Base-by-base conservation (phyloP, 2,888 invertebrate species). In the Chalcis sispes region DNA sequence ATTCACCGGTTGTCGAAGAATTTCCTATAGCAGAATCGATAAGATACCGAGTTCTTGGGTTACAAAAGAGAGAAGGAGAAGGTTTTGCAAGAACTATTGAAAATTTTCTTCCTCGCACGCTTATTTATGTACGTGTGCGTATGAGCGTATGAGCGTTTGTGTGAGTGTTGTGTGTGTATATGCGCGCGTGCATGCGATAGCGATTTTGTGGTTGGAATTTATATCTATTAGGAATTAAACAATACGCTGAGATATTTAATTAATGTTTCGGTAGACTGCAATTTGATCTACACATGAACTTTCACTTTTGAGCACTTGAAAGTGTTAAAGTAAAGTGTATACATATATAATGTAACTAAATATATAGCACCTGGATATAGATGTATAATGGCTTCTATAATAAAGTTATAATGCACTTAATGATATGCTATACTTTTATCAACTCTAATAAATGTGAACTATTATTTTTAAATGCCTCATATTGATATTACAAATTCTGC, bases 241-340 rank as follows among this genome's bases (percentile, higher is more conserved):
- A 65, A 52, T 40, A 32, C 15, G n/a, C 29, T 15, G 1, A 15
- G 29, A 40, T 61, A 32, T 42, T 61, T 27, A 52, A 59, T 70
- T 70, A 59, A 70, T 69, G 70, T 42, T 52, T 10, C 40, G 40
- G 40, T n/a, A 27, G 40, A 36, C 18, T 52, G 50, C 27, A 61
- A 40, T 61, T 52, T 52, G 40, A 61, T 70, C 40, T 40, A 52
- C 52, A 61, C 61, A 70, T 27, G 27, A 70, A 70, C 70, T 70
- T 70, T 70, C 70, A 70, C 70, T 70, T 70, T 70, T 70, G 61
- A 70, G 23, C 36, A 40, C 65, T 13, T 5, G 18, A 15, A 64
- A 65, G 65, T 67, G 25, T 56, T 42, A 29, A 29, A 42, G 13
- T 32, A 13, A 40, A 27, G 20, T 54, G 23, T 40, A 61, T 32